Percentiles rank a stretch among this genome's conserved stretches.
Evolutionary conservation across 2,797 vertebrate species (phyloP).

Genomic region (Lepilemur septentrionalis): DNA sequence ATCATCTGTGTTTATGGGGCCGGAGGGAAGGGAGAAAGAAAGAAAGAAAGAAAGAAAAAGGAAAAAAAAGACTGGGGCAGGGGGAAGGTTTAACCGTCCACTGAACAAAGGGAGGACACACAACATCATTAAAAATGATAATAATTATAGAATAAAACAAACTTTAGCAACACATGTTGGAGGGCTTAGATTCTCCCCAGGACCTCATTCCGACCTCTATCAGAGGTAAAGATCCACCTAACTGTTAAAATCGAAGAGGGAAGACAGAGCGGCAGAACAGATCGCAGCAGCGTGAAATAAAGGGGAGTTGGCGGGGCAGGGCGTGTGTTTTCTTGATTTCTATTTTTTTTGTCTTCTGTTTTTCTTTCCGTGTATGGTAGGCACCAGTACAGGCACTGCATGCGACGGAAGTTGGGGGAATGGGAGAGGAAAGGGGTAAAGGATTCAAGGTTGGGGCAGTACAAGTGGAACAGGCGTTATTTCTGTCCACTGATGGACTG

Average conservation of each 20-base stretch:
- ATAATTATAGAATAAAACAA: slow-evolving; percentile 75
- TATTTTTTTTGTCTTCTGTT: slow-evolving; percentile 80
- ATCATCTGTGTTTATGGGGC: slow-evolving; percentile 28
- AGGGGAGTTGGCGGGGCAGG: slow-evolving; percentile 67
- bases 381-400: slow-evolving; percentile 96
- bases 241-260: slow-evolving; percentile 53
- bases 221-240: slow-evolving; percentile 63
- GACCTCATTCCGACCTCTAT: slow-evolving; percentile 74
- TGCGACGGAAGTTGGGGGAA: slow-evolving; percentile 86
- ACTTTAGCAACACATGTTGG: slow-evolving; percentile 65
- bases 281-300: slow-evolving; percentile 69
- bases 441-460: slow-evolving; percentile 67
- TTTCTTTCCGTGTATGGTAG: slow-evolving; percentile 86
- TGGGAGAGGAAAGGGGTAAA: slow-evolving; percentile 57
- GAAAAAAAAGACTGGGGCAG: not conserved
- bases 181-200: slow-evolving; percentile 76
- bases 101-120: slow-evolving; percentile 68
- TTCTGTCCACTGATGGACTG: slow-evolving; percentile 98
- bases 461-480: slow-evolving; percentile 81
- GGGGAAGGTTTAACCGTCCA: slow-evolving; percentile 70
- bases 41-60: not conserved
- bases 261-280: slow-evolving; percentile 61
- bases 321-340: slow-evolving; percentile 71
- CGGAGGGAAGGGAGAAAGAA: not conserved
- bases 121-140: slow-evolving; percentile 70